phyloP scores from a whole-genome alignment of 2,888 invertebrate genomes.

The Protonemura montana region DNA sequence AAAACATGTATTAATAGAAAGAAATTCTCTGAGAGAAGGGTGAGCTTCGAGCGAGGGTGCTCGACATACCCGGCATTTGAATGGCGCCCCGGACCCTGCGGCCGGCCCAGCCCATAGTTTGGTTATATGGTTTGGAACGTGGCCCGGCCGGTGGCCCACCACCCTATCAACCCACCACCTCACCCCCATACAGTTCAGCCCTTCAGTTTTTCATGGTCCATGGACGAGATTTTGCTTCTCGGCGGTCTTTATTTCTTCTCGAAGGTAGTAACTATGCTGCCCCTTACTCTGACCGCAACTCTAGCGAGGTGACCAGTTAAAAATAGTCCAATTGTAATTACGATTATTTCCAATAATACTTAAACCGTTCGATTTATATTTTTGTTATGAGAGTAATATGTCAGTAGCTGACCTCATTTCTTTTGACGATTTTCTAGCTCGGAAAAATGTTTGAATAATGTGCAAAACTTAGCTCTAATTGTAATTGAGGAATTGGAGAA shows the following conservation, averaged over 20 bases:
- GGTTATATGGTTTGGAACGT: background rate
- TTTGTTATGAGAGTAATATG: background rate
- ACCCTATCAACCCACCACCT: background rate
- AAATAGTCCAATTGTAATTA: background rate
- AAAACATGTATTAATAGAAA: background rate
- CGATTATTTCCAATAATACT: background rate
- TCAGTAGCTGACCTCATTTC: background rate
- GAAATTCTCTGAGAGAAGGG: background rate
- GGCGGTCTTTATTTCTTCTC: background rate
- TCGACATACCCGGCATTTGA: background rate
- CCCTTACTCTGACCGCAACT: background rate
- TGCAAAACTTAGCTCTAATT: background rate
- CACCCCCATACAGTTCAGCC: background rate
- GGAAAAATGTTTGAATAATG: background rate
- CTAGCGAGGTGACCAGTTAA: background rate
- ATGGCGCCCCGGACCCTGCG: too few relatives aligned
- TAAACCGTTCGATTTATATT: background rate
- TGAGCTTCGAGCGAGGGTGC: background rate
- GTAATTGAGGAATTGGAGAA: background rate
- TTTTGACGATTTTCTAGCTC: background rate
- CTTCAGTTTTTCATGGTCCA: slow-evolving; percentile 3
- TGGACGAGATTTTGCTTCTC: background rate
- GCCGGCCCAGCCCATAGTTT: background rate
- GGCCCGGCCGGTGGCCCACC: background rate
- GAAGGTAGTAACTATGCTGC: background rate